A percentile compares a stretch with the other conserved stretches of the same genome.
These are phyloP conservation scores for Pandion haliaetus DNA, from an alignment of 2,113 vertebrate species.

Conservation along the genomic window DNA sequence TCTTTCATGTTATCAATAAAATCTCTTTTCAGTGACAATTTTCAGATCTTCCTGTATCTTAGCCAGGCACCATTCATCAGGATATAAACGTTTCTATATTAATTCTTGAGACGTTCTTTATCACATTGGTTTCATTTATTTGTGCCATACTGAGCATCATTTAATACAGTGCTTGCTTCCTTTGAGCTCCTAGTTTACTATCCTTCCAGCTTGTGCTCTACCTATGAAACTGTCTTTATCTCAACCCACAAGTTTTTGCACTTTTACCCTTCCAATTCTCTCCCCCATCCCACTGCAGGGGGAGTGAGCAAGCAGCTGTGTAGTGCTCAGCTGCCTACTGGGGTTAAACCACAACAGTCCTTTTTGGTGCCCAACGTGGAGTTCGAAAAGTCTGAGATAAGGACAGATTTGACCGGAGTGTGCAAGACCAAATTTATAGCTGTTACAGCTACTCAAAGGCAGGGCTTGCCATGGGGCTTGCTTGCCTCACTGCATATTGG, in stretches of 20 bases:
- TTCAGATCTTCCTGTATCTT: neutral
- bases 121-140: neutral
- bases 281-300: neutral
- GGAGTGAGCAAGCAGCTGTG: fast-evolving
- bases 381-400: neutral
- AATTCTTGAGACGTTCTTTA: neutral
- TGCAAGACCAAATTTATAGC: neutral
- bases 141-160: neutral
- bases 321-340: neutral
- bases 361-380: neutral
- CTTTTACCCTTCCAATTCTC: neutral
- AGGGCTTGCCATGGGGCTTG: neutral
- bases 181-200: neutral
- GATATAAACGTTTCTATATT: neutral
- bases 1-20: neutral
- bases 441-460: neutral
- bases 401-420: neutral
- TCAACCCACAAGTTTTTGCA: neutral
- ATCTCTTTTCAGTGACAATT: neutral
- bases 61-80: neutral
- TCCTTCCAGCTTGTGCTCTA: neutral
- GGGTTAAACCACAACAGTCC: neutral
- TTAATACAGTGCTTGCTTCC: neutral
- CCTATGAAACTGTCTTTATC: neutral
- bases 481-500: neutral